Base-by-base conservation (phyloP, 2,797 vertebrate genomes). In the Dryobates pubescens region DNA sequence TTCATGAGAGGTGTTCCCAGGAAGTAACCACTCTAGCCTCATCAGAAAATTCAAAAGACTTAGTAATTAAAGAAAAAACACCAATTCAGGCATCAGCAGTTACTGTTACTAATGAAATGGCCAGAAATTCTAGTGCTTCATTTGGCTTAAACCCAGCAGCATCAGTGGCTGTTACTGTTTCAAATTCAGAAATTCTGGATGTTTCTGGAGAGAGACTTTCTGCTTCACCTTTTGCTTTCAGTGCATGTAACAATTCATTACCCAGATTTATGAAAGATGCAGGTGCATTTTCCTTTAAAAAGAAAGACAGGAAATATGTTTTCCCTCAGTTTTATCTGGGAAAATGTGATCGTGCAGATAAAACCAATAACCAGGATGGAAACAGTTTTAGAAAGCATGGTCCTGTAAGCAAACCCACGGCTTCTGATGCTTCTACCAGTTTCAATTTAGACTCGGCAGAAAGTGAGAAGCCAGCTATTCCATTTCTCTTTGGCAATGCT, bases 261-360 rank as follows among this genome's bases (percentile, higher is more conserved):
- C 74, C 67, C 7, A 65, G 54, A 69, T 6, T 36, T 73, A 61
- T 12, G 89, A 95, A 90, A 90, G 75, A 58, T 2, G 27, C 29
- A 51, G n/a, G 71, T 80, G 9, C 26, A 1, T 58, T 29, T 69
- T 79, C 82, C 29, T 82, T 89, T 49, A 88, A 88, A 83, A 96
- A 91, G 73, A 79, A 94, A 41, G 94, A 91, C 6, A 93, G 17
- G 51, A 93, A 78, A 59, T 74, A 53, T 4, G 7, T 73, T 92
- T 96, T 88, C 45, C 93, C 94, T 82, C 93, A 76, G 3, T 93
- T 95, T 92, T 96, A 95, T 59, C 67, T 94, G 22, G 94, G 82
- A 45, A 95, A 56, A 87, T 61, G 53, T 59, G 82, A 92, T 73
- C 29, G 1, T 58, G 54, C 4, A 2, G 84, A 67, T 88, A 92